Conservation (phyloP, 2,888 invertebrate species). For the Caenorhabditis sp. region DNA sequence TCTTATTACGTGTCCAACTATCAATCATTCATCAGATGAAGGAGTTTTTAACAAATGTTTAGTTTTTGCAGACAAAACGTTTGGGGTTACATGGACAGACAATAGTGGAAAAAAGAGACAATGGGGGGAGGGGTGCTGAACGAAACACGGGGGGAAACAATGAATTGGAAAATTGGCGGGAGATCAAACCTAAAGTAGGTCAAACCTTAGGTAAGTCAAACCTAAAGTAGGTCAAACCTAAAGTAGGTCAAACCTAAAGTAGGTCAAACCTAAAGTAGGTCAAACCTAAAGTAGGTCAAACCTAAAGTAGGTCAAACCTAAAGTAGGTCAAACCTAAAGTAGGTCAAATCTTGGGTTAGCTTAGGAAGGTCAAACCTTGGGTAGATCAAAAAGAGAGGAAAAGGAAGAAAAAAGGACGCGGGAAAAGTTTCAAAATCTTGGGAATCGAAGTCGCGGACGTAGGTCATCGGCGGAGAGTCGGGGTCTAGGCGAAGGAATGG, state of each 20-base stretch:
- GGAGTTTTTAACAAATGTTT: background rate
- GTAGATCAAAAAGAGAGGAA: background rate
- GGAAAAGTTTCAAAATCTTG: constrained; percentile 21
- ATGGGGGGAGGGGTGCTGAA: background rate
- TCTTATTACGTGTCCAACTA: constrained; percentile 37
- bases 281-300: too few species aligned
- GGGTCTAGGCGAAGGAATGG: constrained; percentile 28
- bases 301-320: too few species aligned
- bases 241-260: too few species aligned
- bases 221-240: too few species aligned
- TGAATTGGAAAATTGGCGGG: too few species aligned
- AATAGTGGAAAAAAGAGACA: background rate
- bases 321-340: too few species aligned
- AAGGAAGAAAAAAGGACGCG: background rate
- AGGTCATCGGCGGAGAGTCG: background rate
- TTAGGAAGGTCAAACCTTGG: background rate
- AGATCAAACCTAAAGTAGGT: too few species aligned
- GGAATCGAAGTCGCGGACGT: constrained; percentile 35
- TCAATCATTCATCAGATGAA: constrained; percentile 10
- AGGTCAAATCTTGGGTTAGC: too few species aligned
- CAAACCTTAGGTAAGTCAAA: too few species aligned
- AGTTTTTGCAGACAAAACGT: background rate
- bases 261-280: too few species aligned
- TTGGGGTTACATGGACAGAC: background rate
- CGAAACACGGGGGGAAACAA: too few species aligned